Conservation (phyloP, 2,888 invertebrate species). For the Glaucopsyche alexis region DNA sequence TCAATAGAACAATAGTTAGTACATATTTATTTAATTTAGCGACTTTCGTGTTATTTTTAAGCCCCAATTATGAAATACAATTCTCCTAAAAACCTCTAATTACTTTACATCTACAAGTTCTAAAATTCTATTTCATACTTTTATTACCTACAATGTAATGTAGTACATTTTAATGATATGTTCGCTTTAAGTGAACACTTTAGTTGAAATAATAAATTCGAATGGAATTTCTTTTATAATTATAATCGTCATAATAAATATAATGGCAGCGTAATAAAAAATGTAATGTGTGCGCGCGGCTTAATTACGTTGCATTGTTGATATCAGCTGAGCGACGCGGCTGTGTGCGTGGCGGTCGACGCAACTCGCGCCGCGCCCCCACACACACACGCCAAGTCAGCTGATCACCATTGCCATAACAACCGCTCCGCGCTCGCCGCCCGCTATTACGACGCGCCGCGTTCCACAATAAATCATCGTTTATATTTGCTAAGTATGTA, state of each 20-base stretch:
- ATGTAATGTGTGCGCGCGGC: constrained; percentile 24
- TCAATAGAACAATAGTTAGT: too few species aligned
- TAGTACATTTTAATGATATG: too few species aligned
- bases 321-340: constrained; percentile 50
- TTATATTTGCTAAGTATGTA: not conserved
- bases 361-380: constrained; percentile 44
- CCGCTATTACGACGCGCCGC: constrained; percentile 3
- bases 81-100: not conserved
- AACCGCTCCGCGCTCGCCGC: constrained; percentile 32
- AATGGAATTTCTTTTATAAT: constrained; percentile 16
- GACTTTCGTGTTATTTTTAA: too few species aligned
- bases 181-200: constrained; percentile 3
- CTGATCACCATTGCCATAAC: constrained; percentile 57
- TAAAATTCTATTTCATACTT: not conserved
- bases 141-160: not conserved
- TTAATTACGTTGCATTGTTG: constrained; percentile 41
- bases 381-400: constrained; percentile 55
- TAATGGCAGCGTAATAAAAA: constrained; percentile 1
- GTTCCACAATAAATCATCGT: constrained; percentile 7
- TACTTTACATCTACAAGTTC: not conserved
- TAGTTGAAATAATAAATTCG: constrained; percentile 9
- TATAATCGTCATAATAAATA: constrained; percentile 22
- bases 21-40: too few species aligned
- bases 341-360: constrained; percentile 40
- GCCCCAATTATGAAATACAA: not conserved